Conservation (phyloP, 2,888 invertebrate species). For the Argyresthia albistria region DNA sequence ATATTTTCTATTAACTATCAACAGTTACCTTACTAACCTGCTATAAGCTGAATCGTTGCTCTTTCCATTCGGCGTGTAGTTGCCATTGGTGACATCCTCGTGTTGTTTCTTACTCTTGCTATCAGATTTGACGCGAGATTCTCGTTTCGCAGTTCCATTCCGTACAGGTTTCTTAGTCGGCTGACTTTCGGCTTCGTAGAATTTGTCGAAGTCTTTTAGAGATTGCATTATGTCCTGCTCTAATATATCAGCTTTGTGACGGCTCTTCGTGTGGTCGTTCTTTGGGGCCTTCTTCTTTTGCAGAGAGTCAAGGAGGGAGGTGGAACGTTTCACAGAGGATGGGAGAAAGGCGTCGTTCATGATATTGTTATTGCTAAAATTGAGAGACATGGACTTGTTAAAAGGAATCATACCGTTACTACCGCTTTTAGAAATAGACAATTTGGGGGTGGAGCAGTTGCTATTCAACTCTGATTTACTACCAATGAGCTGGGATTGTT, state of each 20-base stretch:
- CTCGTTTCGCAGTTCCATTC: slow-evolving; percentile 40
- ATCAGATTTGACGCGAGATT: slow-evolving; percentile 35
- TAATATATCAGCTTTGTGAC: slow-evolving; percentile 56
- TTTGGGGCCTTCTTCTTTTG: slow-evolving; percentile 49
- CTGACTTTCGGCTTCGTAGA: slow-evolving; percentile 51
- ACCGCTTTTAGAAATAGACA: slow-evolving; percentile 17
- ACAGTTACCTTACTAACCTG: slow-evolving; percentile 77
- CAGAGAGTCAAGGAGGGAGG: slow-evolving; percentile 68
- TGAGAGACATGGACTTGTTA: slow-evolving; percentile 69
- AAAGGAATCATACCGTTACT: slow-evolving; percentile 50
- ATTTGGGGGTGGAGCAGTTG: slow-evolving; percentile 44
- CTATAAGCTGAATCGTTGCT: slow-evolving; percentile 86
- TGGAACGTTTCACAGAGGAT: slow-evolving; percentile 69
- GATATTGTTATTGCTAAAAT: slow-evolving; percentile 71
- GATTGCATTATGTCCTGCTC: slow-evolving; percentile 67
- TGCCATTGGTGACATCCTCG: slow-evolving; percentile 40
- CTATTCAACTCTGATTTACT: slow-evolving; percentile 45
- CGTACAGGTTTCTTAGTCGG: slow-evolving; percentile 31
- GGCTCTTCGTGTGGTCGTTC: slow-evolving; percentile 43
- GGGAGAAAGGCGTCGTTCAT: slow-evolving; percentile 58
- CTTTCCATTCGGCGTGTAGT: slow-evolving; percentile 43
- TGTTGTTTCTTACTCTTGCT: slow-evolving; percentile 39
- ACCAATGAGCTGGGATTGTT: slow-evolving; percentile 41
- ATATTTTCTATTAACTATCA: slow-evolving; percentile 10
- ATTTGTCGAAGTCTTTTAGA: slow-evolving; percentile 61